A percentile compares a stretch with the other conserved stretches of the same genome.
phyloP scores from a whole-genome alignment of 2,797 vertebrate species.

The Apogon talboti region DNA sequence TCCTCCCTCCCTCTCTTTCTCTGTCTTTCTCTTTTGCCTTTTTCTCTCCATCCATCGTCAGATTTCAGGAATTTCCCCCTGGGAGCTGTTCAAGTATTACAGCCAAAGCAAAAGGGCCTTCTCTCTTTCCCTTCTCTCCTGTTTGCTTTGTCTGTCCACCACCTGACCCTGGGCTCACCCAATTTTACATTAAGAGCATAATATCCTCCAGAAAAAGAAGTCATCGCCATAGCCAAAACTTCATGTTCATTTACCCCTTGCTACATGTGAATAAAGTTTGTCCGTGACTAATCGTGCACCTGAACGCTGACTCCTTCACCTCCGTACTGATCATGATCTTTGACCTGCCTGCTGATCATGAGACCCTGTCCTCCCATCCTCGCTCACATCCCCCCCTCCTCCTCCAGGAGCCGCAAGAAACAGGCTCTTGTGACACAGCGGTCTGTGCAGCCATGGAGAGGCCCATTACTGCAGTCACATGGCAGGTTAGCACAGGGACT shows the following conservation, averaged over 20 bases:
- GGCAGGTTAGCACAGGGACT: conserved; percentile 75
- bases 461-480: conserved; percentile 85
- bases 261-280: conserved; percentile 1
- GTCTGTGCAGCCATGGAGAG: conserved; percentile 68
- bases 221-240: background rate
- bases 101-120: conserved; percentile 51
- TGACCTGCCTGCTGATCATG: conserved; percentile 72
- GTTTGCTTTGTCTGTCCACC: background rate
- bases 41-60: conserved; percentile 66
- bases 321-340: conserved; percentile 37
- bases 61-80: conserved; percentile 78
- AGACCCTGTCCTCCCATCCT: conserved; percentile 4
- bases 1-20: conserved; percentile 44
- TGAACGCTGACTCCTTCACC: conserved; percentile 68
- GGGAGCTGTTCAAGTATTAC: conserved; percentile 53
- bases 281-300: conserved; percentile 56
- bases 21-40: conserved; percentile 39
- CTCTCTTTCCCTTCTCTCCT: conserved; percentile 20
- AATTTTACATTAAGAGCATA: conserved; percentile 14
- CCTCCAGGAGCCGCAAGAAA: conserved; percentile 65
- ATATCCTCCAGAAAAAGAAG: background rate
- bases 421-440: conserved; percentile 78
- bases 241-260: conserved; percentile 7
- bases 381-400: background rate
- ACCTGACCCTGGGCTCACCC: conserved; percentile 9